Base-by-base conservation (phyloP, 2,797 vertebrate genomes). In the Oreochromis grahami region DNA sequence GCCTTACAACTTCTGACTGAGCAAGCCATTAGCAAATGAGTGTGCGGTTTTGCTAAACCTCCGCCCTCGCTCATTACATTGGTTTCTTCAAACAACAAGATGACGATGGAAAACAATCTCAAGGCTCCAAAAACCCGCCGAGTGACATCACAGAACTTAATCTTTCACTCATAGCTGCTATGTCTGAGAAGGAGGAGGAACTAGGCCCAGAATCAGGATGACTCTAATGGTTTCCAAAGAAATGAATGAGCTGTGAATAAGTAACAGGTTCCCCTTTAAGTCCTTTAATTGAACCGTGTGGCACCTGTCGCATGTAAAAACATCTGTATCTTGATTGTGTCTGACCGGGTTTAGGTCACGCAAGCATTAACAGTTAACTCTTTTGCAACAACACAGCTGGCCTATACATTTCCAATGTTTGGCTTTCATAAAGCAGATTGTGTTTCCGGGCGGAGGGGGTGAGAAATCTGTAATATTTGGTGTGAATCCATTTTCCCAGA, bases 361-460 rank as follows among this genome's bases (percentile, higher is more conserved):
- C 10, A 1, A 17, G 41, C 43, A 19, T 50, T 74, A 50, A 1
- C 43, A 74, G 43, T 50, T 50, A 32, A 74, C 26, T 13, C 10
- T 74, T 74, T 74, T 50, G 70, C 70, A 50, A 50, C 45, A 74
- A n/a, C 43, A 74, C 24, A 32, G 43, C 26, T 74, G 70, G 17
- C 26, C 29, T n/a, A 74, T 50, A 4, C 43, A 32, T 32, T 13
- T 74, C 70, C 70, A 50, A n/a, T 3, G 26, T 50, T 50, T n/a
- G 70, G 17, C 17, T 0, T 74, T 34, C 17, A 50, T 74, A 4
- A 74, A 74, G 45, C 70, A 50, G 70, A 19, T 32, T 1, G 11
- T 50, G 21, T 32, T 29, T 19, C 24, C 0, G 10, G 45, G 26
- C 29, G 70, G 70, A 34, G 45, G 17, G 45, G 26, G 70, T 19